Base-by-base conservation (phyloP, 1,140 invertebrate genomes). In the Leguminivora glycinivorella region DNA sequence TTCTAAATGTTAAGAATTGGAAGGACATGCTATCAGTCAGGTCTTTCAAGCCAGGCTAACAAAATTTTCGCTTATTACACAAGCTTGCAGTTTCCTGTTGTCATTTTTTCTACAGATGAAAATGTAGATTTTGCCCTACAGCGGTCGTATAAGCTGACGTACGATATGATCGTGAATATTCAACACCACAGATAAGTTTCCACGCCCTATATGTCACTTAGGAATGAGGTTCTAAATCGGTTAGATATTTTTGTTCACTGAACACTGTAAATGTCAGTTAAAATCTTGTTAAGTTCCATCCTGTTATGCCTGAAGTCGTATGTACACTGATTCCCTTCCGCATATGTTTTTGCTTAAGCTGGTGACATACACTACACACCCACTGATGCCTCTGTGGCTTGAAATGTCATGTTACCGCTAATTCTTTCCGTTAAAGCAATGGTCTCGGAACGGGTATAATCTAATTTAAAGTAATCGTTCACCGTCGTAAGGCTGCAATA, bases 251-350 rank as follows among this genome's bases (percentile, higher is more conserved):
- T n/a, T 43, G n/a, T n/a, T 43, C 5, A 43, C 40, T 43, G 40
- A 43, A 43, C 40, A 43, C 40, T 17, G n/a, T 43, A 43, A 43
- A 43, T 43, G 40, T 17, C 40, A 43, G 40, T 43, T 43, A n/a
- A n/a, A 43, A 43, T 43, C 40, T 43, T 43, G 40, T 43, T 43
- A 43, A 43, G 4, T 43, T 43, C n/a, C 40, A n/a, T 43, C 40
- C 14, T 38, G 34, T 14, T 43, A n/a, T 3, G n/a, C 40, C n/a
- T n/a, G 6, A 43, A 43, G 40, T 43, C n/a, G 40, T 43, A 43
- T n/a, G 4, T 43, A 5, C 40, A 17, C n/a, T 17, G n/a, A 17
- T n/a, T 43, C 40, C 5, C 40, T n/a, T 17, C 40, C n/a, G 5
- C 40, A n/a, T 43, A 17, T n/a, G 40, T 43, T 43, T 43, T n/a